phyloP scores from a whole-genome alignment of 2,797 vertebrate genomes.

The Smutsia gigantea region DNA sequence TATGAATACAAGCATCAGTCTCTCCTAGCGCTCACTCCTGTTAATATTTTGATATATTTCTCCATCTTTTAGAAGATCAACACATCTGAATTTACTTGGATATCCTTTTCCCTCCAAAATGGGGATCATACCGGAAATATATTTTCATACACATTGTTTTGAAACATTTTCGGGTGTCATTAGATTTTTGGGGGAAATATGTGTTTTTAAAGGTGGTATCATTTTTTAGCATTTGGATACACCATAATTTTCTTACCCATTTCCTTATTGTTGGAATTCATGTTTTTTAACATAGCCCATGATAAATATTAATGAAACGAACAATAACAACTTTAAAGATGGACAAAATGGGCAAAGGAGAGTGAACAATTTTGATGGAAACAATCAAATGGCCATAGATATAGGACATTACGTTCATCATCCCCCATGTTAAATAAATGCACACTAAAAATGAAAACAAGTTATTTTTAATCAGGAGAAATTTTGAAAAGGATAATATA shows the following conservation, averaged over 20 bases:
- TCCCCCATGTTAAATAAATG: background rate
- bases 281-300: background rate
- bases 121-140: background rate
- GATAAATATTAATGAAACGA: constrained; percentile 23
- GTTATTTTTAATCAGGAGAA: background rate
- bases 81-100: background rate
- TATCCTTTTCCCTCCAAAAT: background rate
- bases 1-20: background rate
- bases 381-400: background rate
- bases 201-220: background rate
- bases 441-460: background rate
- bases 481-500: background rate
- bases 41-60: background rate
- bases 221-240: background rate
- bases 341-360: background rate
- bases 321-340: background rate
- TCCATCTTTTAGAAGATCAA: background rate
- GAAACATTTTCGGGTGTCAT: background rate
- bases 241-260: background rate
- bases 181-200: background rate
- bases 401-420: background rate
- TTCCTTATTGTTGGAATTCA: constrained; percentile 28
- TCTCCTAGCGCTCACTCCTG: background rate
- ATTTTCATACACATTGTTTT: constrained; percentile 21
- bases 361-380: background rate